Base-by-base conservation (phyloP, 30 jellyfish, hydroid and myxozoan species). In the Aurelia aurita region DNA sequence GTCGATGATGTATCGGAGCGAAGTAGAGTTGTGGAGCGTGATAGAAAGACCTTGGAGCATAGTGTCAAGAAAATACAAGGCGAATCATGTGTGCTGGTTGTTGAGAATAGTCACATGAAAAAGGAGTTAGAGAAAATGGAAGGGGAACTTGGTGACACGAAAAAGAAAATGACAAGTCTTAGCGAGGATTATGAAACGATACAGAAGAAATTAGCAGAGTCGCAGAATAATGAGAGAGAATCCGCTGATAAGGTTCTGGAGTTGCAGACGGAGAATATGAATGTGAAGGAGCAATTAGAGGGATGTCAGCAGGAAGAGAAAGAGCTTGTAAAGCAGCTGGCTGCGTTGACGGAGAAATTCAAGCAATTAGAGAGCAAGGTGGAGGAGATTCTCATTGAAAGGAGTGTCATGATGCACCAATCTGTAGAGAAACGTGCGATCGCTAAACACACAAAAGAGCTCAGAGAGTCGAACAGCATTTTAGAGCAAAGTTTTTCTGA, bases 241-340 rank as follows among this genome's bases (percentile, higher is more conserved):
- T 88, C 96, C 31, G 67, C 39, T 12, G 91, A 88, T 16, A 69
- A 79, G 66, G 95, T 88, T n/a, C 79, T 77, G 29, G 84, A 69
- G 32, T 23, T 87, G 79, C 97, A 93, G 64, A 67, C 89, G 18
- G 97, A 93, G 83, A 93, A 93, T 46, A 25, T 79, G 89, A 87
- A 74, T 43, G 83, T 93, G 20, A 74, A 80, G 54, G 97, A 88
- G 62, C 96, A 88, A 74, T 77, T 93, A 26, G 75, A 46, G 15
- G 91, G 61, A 12, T 93, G 98, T 62, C 86, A 84, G 31, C 65
- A 69, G 46, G 98, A 93, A 68, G 98, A 93, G 90, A 87, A 88
- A 35, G 89, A 75, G 10, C 65, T 93, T 75, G 34, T 88, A n/a
- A 68, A 84, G 47, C 97, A 87, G 77, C 79, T 93, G 43, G 81